Conservation (phyloP, 2,113 vertebrate species). For the Mobula hypostoma region DNA sequence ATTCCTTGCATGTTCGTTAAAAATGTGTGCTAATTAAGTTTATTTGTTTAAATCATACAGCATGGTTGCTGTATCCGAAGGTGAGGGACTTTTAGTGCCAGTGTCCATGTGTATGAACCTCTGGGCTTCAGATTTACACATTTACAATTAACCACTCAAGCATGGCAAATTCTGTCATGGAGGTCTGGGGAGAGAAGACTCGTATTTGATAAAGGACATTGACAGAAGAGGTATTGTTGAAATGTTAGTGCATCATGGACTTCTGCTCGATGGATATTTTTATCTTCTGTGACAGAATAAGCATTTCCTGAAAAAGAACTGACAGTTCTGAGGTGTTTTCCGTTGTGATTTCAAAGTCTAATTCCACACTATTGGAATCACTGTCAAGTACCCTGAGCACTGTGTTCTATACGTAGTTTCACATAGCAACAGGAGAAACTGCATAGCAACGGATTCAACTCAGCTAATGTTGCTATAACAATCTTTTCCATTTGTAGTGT, state of each 20-base stretch:
- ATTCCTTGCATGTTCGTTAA: background rate
- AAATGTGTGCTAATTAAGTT: background rate
- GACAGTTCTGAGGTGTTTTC: slow-evolving; percentile 30
- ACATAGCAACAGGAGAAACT: slow-evolving; percentile 28
- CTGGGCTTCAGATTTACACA: background rate
- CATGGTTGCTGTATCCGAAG: background rate
- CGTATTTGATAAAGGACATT: background rate
- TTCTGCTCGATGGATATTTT: slow-evolving; percentile 17
- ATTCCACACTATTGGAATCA: slow-evolving; percentile 31
- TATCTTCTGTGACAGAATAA: slow-evolving; percentile 23
- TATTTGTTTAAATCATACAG: background rate
- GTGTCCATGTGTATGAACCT: background rate
- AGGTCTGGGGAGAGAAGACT: background rate
- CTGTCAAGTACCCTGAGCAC: slow-evolving; percentile 22
- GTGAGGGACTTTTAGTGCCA: background rate
- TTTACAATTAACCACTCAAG: background rate
- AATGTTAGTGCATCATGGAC: background rate
- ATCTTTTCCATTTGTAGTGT: slow-evolving; percentile 29
- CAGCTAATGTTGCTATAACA: background rate
- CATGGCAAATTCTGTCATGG: background rate
- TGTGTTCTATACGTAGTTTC: background rate
- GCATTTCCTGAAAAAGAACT: slow-evolving; percentile 7
- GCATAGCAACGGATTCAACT: slow-evolving; percentile 26
- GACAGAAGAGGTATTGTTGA: background rate
- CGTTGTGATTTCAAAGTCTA: slow-evolving; percentile 30